A percentile compares a stretch with the other conserved stretches of the same genome.
Conservation (phyloP, 1,140 invertebrate genomes). For the Drosophila micromelanica region DNA sequence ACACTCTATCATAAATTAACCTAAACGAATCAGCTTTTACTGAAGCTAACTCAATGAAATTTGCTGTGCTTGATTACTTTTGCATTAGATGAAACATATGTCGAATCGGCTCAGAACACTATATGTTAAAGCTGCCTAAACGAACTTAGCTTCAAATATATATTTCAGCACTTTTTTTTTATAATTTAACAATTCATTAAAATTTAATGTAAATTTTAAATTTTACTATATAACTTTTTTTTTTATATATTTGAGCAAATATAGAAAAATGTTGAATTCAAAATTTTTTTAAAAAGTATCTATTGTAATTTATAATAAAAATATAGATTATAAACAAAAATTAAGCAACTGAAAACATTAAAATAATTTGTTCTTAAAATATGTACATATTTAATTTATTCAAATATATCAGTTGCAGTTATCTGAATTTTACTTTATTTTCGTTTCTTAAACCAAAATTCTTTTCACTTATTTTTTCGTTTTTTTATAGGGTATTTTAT, state of each 20-base stretch:
- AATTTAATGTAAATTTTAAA: not conserved
- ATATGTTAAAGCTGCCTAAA: not conserved
- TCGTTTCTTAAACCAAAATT: not conserved
- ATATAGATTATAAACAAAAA: no score
- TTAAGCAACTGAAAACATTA: no score
- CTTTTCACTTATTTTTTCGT: not conserved
- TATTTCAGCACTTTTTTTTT: no score
- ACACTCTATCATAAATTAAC: not conserved
- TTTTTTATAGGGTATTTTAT: not conserved
- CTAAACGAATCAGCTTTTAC: not conserved
- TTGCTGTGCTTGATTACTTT: not conserved
- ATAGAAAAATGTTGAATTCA: no score
- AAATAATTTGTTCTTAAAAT: no score
- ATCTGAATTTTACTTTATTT: not conserved
- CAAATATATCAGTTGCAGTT: not conserved
- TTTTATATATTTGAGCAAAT: no score
- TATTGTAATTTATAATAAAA: no score
- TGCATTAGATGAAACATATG: no score
- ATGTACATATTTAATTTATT: no score
- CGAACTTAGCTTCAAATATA: not conserved
- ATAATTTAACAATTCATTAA: not conserved
- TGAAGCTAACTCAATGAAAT: not conserved
- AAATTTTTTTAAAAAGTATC: no score
- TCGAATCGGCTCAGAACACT: no score
- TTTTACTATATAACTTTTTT: not conserved